These are phyloP conservation scores for Drosophila kepulauana DNA, from an alignment of 1,140 invertebrate genomes.

Conservation along the genomic window DNA sequence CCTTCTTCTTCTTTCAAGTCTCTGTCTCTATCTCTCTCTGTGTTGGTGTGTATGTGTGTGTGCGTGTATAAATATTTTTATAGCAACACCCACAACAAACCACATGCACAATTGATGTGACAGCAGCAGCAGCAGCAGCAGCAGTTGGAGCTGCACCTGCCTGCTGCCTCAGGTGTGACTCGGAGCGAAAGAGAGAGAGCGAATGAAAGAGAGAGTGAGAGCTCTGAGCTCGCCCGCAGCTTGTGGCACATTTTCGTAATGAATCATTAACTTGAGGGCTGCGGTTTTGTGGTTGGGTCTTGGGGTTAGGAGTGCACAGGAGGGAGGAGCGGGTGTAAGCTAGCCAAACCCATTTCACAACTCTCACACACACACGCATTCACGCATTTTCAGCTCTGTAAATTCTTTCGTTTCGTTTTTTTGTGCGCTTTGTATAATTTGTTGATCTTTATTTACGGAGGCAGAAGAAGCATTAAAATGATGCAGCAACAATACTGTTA, in stretches of 20 bases:
- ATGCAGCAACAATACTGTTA: constrained; percentile 24
- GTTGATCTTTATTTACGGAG: background rate
- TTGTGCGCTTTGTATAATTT: constrained; percentile 23
- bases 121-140: constrained; percentile 15
- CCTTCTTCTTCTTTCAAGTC: background rate
- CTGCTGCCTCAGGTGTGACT: constrained; percentile 37
- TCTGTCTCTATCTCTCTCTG: constrained; percentile 18
- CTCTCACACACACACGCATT: background rate
- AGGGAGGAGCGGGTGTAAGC: background rate
- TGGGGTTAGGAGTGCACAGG: background rate
- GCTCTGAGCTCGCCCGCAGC: background rate
- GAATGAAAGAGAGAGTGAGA: background rate
- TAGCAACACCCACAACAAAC: constrained; percentile 23
- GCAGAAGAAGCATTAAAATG: constrained; percentile 8
- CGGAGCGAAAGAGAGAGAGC: background rate
- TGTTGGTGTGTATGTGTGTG: constrained; percentile 7
- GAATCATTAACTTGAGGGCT: constrained; percentile 52
- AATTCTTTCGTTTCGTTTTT: background rate
- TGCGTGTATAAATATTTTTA: constrained; percentile 69
- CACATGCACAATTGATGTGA: constrained; percentile 42
- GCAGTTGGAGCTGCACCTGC: constrained; percentile 31
- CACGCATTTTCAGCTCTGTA: background rate
- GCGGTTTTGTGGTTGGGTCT: background rate
- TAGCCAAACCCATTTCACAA: constrained; percentile 24
- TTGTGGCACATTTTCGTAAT: constrained; percentile 67